Evolutionary conservation across 2,888 invertebrate species (phyloP).

Genomic region (Xestobium rufovillosum): DNA sequence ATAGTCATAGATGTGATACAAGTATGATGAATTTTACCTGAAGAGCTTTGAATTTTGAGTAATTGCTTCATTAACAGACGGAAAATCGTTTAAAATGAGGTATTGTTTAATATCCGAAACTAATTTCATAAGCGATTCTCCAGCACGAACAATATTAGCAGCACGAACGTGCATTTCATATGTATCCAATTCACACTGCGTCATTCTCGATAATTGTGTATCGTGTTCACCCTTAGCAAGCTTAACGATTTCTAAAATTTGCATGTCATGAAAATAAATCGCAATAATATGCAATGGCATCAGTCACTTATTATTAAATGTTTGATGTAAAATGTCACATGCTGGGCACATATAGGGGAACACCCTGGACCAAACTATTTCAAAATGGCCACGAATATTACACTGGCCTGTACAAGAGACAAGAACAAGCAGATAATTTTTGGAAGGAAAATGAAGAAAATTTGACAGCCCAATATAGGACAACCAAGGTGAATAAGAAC

Average conservation of each 20-base stretch:
- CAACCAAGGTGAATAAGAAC: no score
- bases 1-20: neutral
- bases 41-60: slow-evolving; percentile 87
- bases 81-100: slow-evolving; percentile 94
- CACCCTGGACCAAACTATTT: no score
- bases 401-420: no score
- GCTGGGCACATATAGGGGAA: no score
- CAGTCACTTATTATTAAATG: neutral
- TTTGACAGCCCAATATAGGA: no score
- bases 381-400: no score
- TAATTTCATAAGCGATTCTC: slow-evolving; percentile 93
- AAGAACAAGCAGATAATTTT: no score
- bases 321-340: no score
- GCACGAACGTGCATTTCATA: slow-evolving; percentile 96
- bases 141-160: slow-evolving; percentile 93
- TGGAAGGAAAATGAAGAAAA: no score
- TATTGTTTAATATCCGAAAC: slow-evolving; percentile 98
- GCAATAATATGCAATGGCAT: slow-evolving; percentile 6
- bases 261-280: slow-evolving; percentile 30
- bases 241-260: slow-evolving; percentile 83
- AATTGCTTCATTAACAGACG: slow-evolving; percentile 95
- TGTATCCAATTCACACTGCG: slow-evolving; percentile 91
- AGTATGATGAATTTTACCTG: slow-evolving; percentile 30
- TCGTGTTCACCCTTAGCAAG: slow-evolving; percentile 85
- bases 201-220: slow-evolving; percentile 79